Base-by-base conservation (phyloP, 2,113 vertebrate species). In the Gymnarchus niloticus region DNA sequence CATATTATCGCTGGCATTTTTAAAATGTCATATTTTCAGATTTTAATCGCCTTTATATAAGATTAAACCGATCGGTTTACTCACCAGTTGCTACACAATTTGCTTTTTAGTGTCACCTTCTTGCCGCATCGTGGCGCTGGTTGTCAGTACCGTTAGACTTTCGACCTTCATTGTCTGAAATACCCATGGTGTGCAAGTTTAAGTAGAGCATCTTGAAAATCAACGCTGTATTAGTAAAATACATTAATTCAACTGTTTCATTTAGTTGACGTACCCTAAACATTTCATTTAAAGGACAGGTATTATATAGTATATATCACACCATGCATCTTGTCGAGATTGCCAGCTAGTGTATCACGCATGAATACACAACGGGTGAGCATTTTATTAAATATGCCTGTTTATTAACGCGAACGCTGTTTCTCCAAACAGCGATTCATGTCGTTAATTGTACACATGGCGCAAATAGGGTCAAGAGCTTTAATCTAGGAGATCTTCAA, bases 91-190 rank as follows among this genome's bases (percentile, higher is more conserved):
- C 49, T 19, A 17, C 1, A n/a, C 37, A 33, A 28, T 7, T 37
- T 14, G 0, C 33, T 19, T 73, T 41, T 37, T 19, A 73, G 65
- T 41, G 65, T 37, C 65, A 37, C 65, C 65, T 19, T 82, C 33
- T n/a, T 17, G 28, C 81, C 81, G 21, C 49, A 82, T n/a, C 28
- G 81, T 82, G 81, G 81, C 81, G 51, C 81, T 37, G 28, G 65
- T 82, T 19, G 49, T 54, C 25, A 17, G 10, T 7, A 28, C 2
- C n/a, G 21, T 37, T 6, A 37, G 6, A 19, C 25, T 56, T 73
- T 73, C 33, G 10, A 23, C 77, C 48, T 28, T 81, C 14, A 19
- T 5, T 51, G 33, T 25, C 8, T 14, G 6, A 80, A 48, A 8
- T 69, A 69, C 28, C 61, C 61, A 33, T 33, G 28, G 65, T 73